These are phyloP conservation scores for Eristalis arbustorum DNA, from an alignment of 2,888 invertebrate species.

Conservation along the genomic window DNA sequence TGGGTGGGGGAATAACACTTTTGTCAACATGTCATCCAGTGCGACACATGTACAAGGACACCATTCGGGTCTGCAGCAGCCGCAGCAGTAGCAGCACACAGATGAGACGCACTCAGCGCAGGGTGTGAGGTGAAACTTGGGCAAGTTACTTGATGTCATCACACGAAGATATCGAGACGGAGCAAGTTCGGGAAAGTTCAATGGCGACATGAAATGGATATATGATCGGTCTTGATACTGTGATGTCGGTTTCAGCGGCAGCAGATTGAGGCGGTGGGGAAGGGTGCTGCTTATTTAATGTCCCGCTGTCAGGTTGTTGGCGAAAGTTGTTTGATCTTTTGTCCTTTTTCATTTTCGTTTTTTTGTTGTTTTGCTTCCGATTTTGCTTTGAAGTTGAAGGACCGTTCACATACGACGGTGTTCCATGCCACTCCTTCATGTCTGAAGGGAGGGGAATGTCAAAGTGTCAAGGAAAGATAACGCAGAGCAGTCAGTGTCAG, in stretches of 20 bases:
- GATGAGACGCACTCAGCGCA: neutral
- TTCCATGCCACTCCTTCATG: neutral
- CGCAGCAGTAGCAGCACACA: no score
- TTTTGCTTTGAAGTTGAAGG: slow-evolving; percentile 2
- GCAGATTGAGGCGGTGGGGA: neutral
- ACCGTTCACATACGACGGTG: neutral
- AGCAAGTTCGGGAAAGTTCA: slow-evolving; percentile 49
- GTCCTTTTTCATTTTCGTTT: neutral
- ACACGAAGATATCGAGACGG: slow-evolving; percentile 21
- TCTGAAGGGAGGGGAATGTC: neutral
- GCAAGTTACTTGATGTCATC: slow-evolving; percentile 33
- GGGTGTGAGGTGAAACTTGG: slow-evolving; percentile 13
- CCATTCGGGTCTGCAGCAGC: neutral
- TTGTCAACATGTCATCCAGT: slow-evolving; percentile 26
- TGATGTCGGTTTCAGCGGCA: neutral
- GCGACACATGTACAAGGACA: slow-evolving; percentile 3
- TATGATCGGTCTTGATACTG: neutral
- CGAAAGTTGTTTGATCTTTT: slow-evolving; percentile 28
- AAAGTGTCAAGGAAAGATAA: slow-evolving; percentile 1
- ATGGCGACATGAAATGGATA: slow-evolving; percentile 46
- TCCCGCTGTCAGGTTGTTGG: slow-evolving; percentile 10
- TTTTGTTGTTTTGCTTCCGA: neutral
- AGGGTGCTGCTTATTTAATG: slow-evolving; percentile 31
- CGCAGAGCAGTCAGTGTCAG: neutral
- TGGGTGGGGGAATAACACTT: slow-evolving; percentile 11